Conservation (phyloP, 2,888 invertebrate species). For the Cantharis rustica region DNA sequence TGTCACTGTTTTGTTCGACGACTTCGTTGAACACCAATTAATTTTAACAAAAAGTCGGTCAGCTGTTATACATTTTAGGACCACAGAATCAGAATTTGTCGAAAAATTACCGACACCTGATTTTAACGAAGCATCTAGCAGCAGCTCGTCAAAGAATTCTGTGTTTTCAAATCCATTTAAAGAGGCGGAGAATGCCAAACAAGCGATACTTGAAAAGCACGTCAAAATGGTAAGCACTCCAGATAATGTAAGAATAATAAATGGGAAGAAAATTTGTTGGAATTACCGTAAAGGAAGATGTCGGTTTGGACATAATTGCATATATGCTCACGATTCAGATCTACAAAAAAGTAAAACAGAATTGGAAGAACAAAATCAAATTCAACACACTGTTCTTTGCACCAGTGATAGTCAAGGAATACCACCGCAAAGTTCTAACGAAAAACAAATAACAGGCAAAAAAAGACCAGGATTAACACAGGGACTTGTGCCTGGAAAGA, state of each 20-base stretch:
- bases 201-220: constrained; percentile 86
- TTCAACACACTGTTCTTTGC: constrained; percentile 54
- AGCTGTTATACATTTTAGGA: constrained; percentile 52
- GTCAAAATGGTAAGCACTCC: constrained; percentile 86
- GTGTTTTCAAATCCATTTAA: constrained; percentile 88
- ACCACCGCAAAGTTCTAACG: not conserved
- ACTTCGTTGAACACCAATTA: constrained; percentile 46
- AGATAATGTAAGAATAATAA: constrained; percentile 73
- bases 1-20: not conserved
- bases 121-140: constrained; percentile 59
- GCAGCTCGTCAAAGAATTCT: constrained; percentile 63
- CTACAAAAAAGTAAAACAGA: constrained; percentile 68
- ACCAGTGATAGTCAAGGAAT: constrained; percentile 30
- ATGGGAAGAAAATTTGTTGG: constrained; percentile 91
- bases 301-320: constrained; percentile 89
- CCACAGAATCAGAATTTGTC: constrained; percentile 35
- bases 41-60: constrained; percentile 49
- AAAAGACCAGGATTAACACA: constrained; percentile 81
- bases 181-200: constrained; percentile 84
- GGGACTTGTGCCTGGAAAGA: constrained; percentile 80
- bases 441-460: constrained; percentile 56
- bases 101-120: constrained; percentile 65
- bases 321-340: constrained; percentile 90
- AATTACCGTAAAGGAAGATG: constrained; percentile 90
- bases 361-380: constrained; percentile 61